Base-by-base conservation (phyloP, 1,140 invertebrate species). In the Zaprionus camerounensis region DNA sequence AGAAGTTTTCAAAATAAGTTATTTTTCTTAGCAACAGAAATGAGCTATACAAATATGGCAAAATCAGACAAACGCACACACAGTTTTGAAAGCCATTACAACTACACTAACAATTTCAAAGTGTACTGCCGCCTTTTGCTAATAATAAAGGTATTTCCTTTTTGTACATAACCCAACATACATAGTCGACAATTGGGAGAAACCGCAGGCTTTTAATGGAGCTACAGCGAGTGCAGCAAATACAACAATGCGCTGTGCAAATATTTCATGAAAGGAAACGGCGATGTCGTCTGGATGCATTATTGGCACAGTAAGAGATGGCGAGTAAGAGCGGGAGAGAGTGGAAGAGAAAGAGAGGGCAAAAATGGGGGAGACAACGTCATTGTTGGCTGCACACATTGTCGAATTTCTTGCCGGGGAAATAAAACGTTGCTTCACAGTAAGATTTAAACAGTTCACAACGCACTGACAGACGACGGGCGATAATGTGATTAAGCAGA, bases 361-460 rank as follows among this genome's bases (percentile, higher is more conserved):
- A 38, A 12, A n/a, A 2, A 0, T 5, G 17, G 2, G 9, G 9
- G 20, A 44, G 41, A 17, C 15, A 7, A 17, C 56, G 69, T 65
- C 71, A 81, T 88, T 79, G 80, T 88, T 88, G 71, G 81, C 58
- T 88, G 85, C 85, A 82, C 81, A 84, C 81, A 90, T 90, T 88
- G 85, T 87, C 62, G 68, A 75, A 75, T 72, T 70, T 74, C 41
- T 55, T 24, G 38, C 15, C 38, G 59, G 44, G 41, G 1, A 46
- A 17, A 46, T 46, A 46, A 46, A 46, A 17, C 41, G 41, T 17
- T 36, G 26, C 15, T 3, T 11, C 5, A 7, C 7, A 85, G 86
- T 82, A 65, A 72, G 83, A 67, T 82, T 84, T 80, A 70, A 88
- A 70, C 86, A 56, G 53, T n/a, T 46, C 15, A 53, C 17, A 53